Percentiles rank a stretch among this genome's conserved stretches.
phyloP scores from a whole-genome alignment of 2,797 vertebrate species.

The Pseudochromis fuscus region DNA sequence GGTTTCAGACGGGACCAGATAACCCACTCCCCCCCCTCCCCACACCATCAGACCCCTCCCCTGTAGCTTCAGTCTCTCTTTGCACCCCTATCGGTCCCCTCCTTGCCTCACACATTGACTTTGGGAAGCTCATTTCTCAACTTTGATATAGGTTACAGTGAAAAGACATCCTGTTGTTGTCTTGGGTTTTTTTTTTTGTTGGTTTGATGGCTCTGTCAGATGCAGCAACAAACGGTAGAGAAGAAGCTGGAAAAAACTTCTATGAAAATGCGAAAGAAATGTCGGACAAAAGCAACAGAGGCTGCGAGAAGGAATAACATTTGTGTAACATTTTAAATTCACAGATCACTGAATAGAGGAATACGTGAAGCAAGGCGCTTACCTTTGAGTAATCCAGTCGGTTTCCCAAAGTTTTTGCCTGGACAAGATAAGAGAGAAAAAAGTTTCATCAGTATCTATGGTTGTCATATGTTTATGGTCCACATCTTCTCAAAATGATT shows the following conservation, averaged over 20 bases:
- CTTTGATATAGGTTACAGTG: constrained; percentile 77
- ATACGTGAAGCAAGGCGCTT: constrained; percentile 46
- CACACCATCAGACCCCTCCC: constrained; percentile 73
- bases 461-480: neutral
- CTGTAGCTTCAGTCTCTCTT: constrained; percentile 69
- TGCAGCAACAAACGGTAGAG: constrained; percentile 3
- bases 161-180: constrained; percentile 64
- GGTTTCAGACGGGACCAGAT: constrained; percentile 86
- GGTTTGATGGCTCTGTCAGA: constrained; percentile 29
- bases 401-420: constrained; percentile 89
- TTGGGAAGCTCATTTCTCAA: constrained; percentile 80
- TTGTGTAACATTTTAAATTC: neutral
- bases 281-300: neutral
- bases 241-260: constrained; percentile 2
- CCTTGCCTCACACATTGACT: constrained; percentile 79
- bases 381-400: constrained; percentile 92
- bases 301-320: neutral
- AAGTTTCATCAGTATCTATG: neutral
- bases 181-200: too few relatives aligned
- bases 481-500: neutral
- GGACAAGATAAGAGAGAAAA: constrained; percentile 67
- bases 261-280: neutral
- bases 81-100: constrained; percentile 68
- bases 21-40: constrained; percentile 51
- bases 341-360: neutral